Evolutionary conservation across 1,140 invertebrate genomes (phyloP).

Genomic region (Drosophila hydei): DNA sequence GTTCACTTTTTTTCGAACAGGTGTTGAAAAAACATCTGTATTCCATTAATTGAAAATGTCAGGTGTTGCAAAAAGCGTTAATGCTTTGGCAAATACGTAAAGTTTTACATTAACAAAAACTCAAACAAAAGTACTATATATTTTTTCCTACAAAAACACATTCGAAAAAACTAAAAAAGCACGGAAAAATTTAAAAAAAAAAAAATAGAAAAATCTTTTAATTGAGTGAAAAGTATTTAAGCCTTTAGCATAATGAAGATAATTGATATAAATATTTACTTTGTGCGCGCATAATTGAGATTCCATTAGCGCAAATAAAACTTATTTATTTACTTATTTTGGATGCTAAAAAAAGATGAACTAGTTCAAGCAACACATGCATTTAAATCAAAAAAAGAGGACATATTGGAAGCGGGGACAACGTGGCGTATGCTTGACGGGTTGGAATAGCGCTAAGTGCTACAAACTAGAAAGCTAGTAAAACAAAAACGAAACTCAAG

Average conservation of each 20-base stretch:
- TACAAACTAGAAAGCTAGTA: conserved; percentile 24
- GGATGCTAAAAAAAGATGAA: conserved; percentile 18
- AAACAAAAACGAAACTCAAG: conserved; percentile 31
- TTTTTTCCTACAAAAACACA: conserved; percentile 8
- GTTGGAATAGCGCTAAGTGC: conserved; percentile 7
- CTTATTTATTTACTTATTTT: not conserved
- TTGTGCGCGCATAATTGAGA: conserved; percentile 21
- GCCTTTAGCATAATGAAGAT: conserved; percentile 20
- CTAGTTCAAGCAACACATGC: conserved; percentile 50
- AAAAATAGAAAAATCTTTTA: not conserved
- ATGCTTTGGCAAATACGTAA: conserved; percentile 17
- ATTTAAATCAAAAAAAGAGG: conserved; percentile 50
- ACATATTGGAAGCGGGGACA: conserved; percentile 4
- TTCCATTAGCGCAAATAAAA: conserved; percentile 17
- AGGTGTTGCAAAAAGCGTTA: conserved; percentile 10
- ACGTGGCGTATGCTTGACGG: conserved; percentile 51
- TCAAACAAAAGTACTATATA: not conserved
- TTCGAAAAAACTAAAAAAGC: conserved; percentile 8
- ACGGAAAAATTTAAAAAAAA: not conserved
- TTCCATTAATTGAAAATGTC: conserved; percentile 16
- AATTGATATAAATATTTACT: conserved; percentile 53
- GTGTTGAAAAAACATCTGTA: conserved; percentile 21
- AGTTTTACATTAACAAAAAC: not conserved
- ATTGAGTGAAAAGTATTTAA: conserved; percentile 18
- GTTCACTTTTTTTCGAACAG: conserved; percentile 36